Evolutionary conservation across 2,113 vertebrate species (phyloP).

Genomic region (Myocastor coypus): DNA sequence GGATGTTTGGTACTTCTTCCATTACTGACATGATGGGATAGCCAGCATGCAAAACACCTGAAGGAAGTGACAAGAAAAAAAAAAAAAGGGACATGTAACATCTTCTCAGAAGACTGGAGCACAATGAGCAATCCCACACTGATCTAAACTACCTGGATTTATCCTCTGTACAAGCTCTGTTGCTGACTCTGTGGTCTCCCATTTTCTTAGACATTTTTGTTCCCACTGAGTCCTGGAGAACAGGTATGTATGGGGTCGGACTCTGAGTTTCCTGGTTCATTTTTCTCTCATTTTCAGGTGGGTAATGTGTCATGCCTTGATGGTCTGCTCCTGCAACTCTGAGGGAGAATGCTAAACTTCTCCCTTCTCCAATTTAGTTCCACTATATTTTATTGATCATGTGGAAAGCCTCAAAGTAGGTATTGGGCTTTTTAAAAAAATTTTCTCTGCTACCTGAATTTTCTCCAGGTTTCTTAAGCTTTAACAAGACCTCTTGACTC

Average conservation of each 20-base stretch:
- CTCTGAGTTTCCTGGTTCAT: background rate
- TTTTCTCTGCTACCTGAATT: background rate
- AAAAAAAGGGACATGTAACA: background rate
- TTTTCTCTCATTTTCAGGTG: background rate
- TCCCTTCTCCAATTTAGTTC: background rate
- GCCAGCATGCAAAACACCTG: constrained; percentile 83
- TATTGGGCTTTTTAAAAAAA: background rate
- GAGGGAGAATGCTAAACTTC: background rate
- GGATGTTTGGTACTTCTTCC: constrained; percentile 5
- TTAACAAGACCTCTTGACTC: background rate
- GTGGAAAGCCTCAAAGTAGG: background rate
- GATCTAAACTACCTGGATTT: background rate
- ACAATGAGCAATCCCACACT: background rate
- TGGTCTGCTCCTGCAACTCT: background rate
- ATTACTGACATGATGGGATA: constrained; percentile 83
- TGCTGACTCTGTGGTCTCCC: background rate
- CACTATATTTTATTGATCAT: background rate
- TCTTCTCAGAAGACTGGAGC: background rate
- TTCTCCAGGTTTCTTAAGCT: background rate
- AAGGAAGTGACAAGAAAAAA: background rate
- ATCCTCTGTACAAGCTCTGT: background rate
- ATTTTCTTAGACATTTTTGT: background rate
- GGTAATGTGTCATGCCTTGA: background rate
- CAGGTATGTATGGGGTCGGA: no score
- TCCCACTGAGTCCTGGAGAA: background rate